These are phyloP conservation scores for Leptarthrus brevirostris DNA, from an alignment of 2,888 invertebrate species.

Conservation along the genomic window DNA sequence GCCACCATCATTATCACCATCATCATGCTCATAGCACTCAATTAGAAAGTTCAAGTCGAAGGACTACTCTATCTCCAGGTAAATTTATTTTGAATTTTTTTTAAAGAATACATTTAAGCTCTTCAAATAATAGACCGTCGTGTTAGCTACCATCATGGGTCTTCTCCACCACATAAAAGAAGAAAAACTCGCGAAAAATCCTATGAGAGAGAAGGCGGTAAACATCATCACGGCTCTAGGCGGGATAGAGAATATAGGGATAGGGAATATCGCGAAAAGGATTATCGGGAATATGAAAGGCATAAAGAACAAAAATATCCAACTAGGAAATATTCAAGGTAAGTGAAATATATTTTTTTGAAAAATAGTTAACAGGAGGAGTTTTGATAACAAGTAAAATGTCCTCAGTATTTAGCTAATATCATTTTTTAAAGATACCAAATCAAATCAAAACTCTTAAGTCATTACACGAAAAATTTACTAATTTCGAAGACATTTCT, in stretches of 20 bases:
- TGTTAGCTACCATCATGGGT: conserved; percentile 61
- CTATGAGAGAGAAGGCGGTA: conserved; percentile 52
- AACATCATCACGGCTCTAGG: conserved; percentile 49
- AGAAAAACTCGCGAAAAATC: conserved; percentile 60
- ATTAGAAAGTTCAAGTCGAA: conserved; percentile 43
- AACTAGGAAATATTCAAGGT: conserved; percentile 61
- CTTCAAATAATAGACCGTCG: too few relatives aligned
- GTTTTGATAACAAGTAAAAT: too few relatives aligned
- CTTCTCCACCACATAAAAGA: conserved; percentile 64
- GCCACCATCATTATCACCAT: conserved; percentile 60
- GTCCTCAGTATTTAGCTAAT: too few relatives aligned
- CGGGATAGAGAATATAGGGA: conserved; percentile 52
- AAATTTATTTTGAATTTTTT: too few relatives aligned
- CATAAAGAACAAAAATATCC: conserved; percentile 62
- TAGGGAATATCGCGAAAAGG: conserved; percentile 47
- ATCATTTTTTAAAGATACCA: too few relatives aligned
- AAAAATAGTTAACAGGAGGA: too few relatives aligned
- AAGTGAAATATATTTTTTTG: too few relatives aligned
- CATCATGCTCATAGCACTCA: conserved; percentile 57
- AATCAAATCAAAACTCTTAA: too few relatives aligned
- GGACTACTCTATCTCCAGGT: conserved; percentile 61
- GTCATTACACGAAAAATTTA: too few relatives aligned
- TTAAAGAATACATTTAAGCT: conserved; percentile 25
- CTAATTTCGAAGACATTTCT: too few relatives aligned
- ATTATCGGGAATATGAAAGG: conserved; percentile 60